phyloP scores from a whole-genome alignment of 2,113 vertebrate genomes.

The Rattus rattus region DNA sequence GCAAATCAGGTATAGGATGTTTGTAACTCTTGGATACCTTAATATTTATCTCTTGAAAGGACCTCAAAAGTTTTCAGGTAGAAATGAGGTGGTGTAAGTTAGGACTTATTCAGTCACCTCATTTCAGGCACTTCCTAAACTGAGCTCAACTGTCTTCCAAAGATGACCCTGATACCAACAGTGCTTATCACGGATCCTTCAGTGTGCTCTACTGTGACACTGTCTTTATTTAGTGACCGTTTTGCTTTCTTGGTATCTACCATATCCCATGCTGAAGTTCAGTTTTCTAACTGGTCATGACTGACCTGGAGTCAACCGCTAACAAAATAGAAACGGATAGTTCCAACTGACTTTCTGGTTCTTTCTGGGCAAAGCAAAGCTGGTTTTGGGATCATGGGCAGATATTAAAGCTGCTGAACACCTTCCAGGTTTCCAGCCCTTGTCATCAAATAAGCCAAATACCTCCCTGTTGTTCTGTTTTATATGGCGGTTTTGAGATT shows the following conservation, averaged over 20 bases:
- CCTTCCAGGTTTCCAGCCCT: background rate
- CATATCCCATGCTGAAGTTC: background rate
- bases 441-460: background rate
- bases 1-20: background rate
- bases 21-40: background rate
- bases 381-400: background rate
- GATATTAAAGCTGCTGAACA: rapidly evolving
- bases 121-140: background rate
- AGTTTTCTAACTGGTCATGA: background rate
- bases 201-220: background rate
- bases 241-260: background rate
- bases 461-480: background rate
- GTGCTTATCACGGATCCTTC: background rate
- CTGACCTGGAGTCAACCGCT: background rate
- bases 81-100: background rate
- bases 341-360: background rate
- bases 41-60: background rate
- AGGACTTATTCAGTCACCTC: background rate
- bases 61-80: background rate
- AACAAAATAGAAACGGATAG: background rate
- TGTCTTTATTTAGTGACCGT: background rate
- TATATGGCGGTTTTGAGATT: background rate
- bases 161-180: background rate
- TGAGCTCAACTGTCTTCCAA: background rate
- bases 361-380: background rate